A percentile compares a stretch with the other conserved stretches of the same genome.
Conservation (phyloP, 1,140 invertebrate genomes). For the Ceratoteleas bidentatus region DNA sequence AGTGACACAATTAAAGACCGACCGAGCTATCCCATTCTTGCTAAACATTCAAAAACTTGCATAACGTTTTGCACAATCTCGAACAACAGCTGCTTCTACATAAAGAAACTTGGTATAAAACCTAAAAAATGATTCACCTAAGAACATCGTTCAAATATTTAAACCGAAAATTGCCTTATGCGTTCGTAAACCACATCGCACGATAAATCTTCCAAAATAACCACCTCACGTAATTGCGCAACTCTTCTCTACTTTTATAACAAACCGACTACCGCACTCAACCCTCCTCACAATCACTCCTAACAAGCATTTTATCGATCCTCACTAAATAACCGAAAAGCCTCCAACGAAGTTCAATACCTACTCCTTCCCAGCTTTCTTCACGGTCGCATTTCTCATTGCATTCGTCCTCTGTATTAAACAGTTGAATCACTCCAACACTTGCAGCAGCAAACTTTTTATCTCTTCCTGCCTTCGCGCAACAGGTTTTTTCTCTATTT, state of each 20-base stretch:
- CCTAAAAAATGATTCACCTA: too few species aligned
- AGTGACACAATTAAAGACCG: too few species aligned
- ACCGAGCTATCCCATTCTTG: too few species aligned
- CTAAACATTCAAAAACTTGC: too few species aligned
- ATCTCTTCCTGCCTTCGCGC: constrained; percentile 5
- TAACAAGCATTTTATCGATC: constrained; percentile 2
- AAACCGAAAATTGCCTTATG: too few species aligned
- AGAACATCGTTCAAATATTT: too few species aligned
- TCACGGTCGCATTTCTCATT: constrained; percentile 31
- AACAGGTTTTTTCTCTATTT: constrained; percentile 3
- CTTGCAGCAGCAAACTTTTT: constrained; percentile 13
- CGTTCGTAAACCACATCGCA: too few species aligned
- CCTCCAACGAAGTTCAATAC: constrained; percentile 9
- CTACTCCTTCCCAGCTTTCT: constrained; percentile 4
- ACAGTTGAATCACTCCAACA: constrained; percentile 19
- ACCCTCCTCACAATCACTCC: neutral
- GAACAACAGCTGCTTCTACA: too few species aligned
- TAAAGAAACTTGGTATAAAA: too few species aligned
- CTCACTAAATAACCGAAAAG: neutral
- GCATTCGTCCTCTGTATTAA: constrained; percentile 15
- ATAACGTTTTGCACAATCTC: too few species aligned
- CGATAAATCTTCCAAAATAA: too few species aligned
- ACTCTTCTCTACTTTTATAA: neutral
- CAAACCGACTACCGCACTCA: neutral
- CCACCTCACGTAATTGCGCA: neutral